Percentiles rank a stretch among this genome's conserved stretches.
phyloP scores from a whole-genome alignment of 2,113 vertebrate genomes.

The Bufo gargarizans region DNA sequence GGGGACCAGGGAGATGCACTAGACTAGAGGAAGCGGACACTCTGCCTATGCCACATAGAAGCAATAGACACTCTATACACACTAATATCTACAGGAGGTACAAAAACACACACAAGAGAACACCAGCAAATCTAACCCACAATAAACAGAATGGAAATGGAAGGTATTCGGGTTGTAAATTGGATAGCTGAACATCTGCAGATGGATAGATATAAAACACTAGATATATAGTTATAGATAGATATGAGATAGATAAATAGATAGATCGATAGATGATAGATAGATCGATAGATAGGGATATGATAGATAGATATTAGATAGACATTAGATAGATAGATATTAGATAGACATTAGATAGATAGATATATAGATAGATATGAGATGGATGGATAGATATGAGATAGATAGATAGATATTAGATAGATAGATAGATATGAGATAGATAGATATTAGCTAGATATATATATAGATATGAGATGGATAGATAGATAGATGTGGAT shows the following conservation, averaged over 20 bases:
- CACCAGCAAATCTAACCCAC: neutral
- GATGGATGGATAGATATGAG: neutral
- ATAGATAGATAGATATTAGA: neutral
- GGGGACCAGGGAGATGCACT: slow-evolving; percentile 59
- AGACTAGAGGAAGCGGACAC: slow-evolving; percentile 26
- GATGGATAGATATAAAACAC: neutral
- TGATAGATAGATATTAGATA: no score
- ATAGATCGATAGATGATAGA: no score
- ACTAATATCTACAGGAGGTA: no score
- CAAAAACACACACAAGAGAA: neutral
- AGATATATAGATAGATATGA: no score
- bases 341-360: no score
- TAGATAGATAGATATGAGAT: neutral
- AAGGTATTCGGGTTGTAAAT: neutral
- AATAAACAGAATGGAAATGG: neutral
- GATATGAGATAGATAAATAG: no score
- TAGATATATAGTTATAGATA: no score
- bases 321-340: no score
- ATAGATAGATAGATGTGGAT: slow-evolving; percentile 17
- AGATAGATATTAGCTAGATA: slow-evolving; percentile 26
- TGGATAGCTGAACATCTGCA: neutral
- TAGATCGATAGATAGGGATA: no score
- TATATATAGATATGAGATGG: slow-evolving; percentile 16
- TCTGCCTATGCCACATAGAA: neutral
- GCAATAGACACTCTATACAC: neutral